Base-by-base conservation (phyloP, 2,888 invertebrate species). In the Cerceris rybyensis region DNA sequence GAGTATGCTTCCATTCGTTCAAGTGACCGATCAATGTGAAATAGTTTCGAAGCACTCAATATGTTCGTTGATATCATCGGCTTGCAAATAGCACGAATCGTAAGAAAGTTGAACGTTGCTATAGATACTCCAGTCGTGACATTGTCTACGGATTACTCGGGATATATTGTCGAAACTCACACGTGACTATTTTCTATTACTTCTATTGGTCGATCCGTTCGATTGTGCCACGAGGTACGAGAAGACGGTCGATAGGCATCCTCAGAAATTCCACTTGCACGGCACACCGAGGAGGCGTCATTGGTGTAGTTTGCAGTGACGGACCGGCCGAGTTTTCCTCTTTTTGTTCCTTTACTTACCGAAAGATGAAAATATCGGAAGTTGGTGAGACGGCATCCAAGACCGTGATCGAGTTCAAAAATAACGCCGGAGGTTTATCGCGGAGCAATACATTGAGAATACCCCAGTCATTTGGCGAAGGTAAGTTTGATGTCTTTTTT, bases 121-220 rank as follows among this genome's bases (percentile, higher is more conserved):
- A 57, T 16, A 28, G 13, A 50, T 49, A 16, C 39, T 28, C 28
- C 28, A 28, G 28, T 43, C 8, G n/a, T n/a, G 42, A n/a, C 43
- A 73, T 76, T 73, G 59, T 60, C 50, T 39, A 58, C 43, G 75
- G 70, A 82, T 87, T 83, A 58, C 50, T 46, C 17, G 67, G 65
- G 58, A 82, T 74, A 59, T 60, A 65, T 74, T 59, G 67, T 75
- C 65, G 80, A 80, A 84, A 80, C 59, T 39, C 17, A 69, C 88
- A 87, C 88, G 88, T 88, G 88, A 87, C 83, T 71, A 60, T 78
- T 78, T 52, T 60, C 80, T 81, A 76, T 82, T 80, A 80, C 76
- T 84, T 82, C 79, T 42, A 87, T 87, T 88, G 87, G 88, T 70
- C 80, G 80, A 82, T 84, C 42, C 64, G 66, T 65, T 69, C 72